Base-by-base conservation (phyloP, 2,797 vertebrate genomes). In the Hipposideros larvatus region DNA sequence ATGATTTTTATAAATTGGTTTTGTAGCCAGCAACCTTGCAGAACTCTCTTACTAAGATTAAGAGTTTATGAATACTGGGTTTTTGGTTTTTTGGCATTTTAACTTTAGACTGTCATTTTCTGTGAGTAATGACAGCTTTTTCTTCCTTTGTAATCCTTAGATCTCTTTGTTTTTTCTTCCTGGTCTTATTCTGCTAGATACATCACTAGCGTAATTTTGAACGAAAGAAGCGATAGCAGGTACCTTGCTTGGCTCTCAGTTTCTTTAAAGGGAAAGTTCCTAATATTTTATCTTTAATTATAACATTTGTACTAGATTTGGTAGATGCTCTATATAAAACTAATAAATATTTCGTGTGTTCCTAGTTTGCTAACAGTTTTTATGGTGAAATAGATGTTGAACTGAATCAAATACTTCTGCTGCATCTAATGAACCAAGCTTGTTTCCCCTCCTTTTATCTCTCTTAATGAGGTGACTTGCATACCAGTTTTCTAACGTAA, bases 221-320 rank as follows among this genome's bases (percentile, higher is more conserved):
- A 57, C 34, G 55, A 15, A 85, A 77, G 22, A 6, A 5, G 16
- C 61, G 26, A 16, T 37, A 57, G 18, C 59, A 68, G 37, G 10
- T 71, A 43, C 55, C 57, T 75, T 73, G 63, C 57, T 75, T 73
- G 63, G 43, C 14, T 24, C 46, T 75, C 28, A 61, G 22, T 57
- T 79, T 74, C 34, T 85, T 55, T 77, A 57, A 66, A 91, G 5
- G 28, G 48, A 46, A 77, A 57, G 18, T 61, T 55, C 82, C 59
- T 77, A 57, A 57, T 57, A 55, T 34, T 92, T 92, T 75, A 74
- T n/a, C 80, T 84, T 92, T 34, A 75, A 84, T 31, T 41, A 74
- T 11, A 74, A 24, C 65, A n/a, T 66, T 16, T 66, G 28, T 19
- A 7, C 28, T 66, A 43, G 43, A 53, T n/a, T 92, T 84, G 21